These are phyloP conservation scores for Xenopus petersii DNA, from an alignment of 2,797 vertebrate genomes.

Conservation along the genomic window DNA sequence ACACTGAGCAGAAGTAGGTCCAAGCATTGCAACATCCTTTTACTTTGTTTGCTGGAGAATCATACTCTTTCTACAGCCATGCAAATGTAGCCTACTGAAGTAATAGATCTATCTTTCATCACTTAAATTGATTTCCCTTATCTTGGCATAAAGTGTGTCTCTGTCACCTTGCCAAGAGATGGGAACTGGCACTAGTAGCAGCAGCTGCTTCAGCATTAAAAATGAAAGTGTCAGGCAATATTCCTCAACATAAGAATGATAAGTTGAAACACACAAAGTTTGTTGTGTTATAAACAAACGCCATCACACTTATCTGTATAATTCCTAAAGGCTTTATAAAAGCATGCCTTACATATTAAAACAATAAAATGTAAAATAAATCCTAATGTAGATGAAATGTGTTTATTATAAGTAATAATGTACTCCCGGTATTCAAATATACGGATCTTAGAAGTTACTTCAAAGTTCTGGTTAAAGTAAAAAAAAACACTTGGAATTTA, in stretches of 20 bases:
- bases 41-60: background rate
- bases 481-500: no score
- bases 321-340: background rate
- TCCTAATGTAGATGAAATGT: no score
- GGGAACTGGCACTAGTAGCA: conserved; percentile 41
- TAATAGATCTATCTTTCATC: conserved; percentile 38
- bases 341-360: no score
- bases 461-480: no score
- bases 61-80: background rate
- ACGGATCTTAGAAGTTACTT: no score
- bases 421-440: no score
- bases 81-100: conserved; percentile 29
- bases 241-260: conserved; percentile 42
- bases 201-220: conserved; percentile 47
- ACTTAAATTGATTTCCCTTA: conserved; percentile 43
- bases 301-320: conserved; percentile 17
- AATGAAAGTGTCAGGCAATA: conserved; percentile 45
- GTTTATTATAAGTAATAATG: no score
- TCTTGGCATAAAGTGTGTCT: conserved; percentile 48
- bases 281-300: conserved; percentile 48
- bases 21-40: background rate
- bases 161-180: conserved; percentile 45
- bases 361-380: no score
- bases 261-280: conserved; percentile 39
- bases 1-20: no score